Base-by-base conservation (phyloP, 2,797 vertebrate species). In the Danio tinwini region DNA sequence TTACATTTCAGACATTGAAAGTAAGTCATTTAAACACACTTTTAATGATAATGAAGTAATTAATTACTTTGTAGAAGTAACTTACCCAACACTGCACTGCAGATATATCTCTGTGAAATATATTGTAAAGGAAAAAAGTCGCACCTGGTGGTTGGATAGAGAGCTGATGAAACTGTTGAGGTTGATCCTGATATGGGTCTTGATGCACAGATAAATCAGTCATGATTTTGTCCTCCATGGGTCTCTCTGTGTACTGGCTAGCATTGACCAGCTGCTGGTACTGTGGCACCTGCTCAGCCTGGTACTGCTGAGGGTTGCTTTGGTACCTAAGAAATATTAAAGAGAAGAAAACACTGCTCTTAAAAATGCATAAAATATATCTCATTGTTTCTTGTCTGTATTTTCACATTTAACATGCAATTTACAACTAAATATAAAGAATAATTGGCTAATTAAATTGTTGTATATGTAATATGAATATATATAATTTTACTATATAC, bases 251-350 rank as follows among this genome's bases (percentile, higher is more conserved):
- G 67, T 88, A 90, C 49, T 89, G 82, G 16, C 82, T 71, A 69
- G 84, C 64, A 39, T 78, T 83, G n/a, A 81, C 78, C 65, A 86
- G 85, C 85, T 87, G 90, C 83, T 89, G 88, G 83, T 92, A 90
- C 0, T 89, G 86, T 64, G 89, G 84, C 63, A 88, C 86, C 78
- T 92, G 85, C 63, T 92, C 90, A 0, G 90, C 87, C 78, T 93
- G 88, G 0, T 91, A 88, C 65, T 93, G 89, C 85, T 91, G 90
- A 83, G 91, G 90, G 82, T 86, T 91, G 55, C 91, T 87, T 84
- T 92, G 91, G 82, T 92, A 94, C 92, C 94, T 95, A 37, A 3
- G 86, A 77, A 82, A 90, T 29, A 29, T 29, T 29, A 3, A 29
- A 81, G 16, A 65, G 3, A 59, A 7, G 76, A 17, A 73, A 21